A percentile compares a stretch with the other conserved stretches of the same genome.
phyloP scores from a whole-genome alignment of 2,888 invertebrate species.

The Drosophila tanythrix region DNA sequence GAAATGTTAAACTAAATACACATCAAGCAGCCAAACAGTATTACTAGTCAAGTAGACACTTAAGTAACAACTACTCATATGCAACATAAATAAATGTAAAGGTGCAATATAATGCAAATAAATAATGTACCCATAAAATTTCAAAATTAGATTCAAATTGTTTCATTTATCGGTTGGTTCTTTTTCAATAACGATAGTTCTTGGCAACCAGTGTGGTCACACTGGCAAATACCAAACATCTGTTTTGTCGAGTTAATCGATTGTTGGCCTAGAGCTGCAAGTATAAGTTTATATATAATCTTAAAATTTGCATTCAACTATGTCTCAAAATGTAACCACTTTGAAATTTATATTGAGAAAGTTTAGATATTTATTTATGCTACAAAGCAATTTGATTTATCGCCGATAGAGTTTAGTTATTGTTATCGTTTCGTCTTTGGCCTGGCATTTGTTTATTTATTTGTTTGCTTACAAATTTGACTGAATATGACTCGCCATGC shows the following conservation, averaged over 20 bases:
- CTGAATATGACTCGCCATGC: slow-evolving; percentile 95
- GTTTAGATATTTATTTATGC: neutral
- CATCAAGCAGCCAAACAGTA: slow-evolving; percentile 69
- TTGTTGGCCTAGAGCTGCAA: neutral
- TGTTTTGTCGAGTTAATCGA: slow-evolving; percentile 14
- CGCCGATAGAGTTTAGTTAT: neutral
- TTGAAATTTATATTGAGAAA: neutral
- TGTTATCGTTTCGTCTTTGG: slow-evolving; percentile 3
- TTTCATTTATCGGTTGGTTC: neutral
- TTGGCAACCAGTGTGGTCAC: slow-evolving; percentile 14
- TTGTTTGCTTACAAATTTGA: neutral
- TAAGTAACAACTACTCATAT: slow-evolving; percentile 61
- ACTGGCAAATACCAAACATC: slow-evolving; percentile 8
- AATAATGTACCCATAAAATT: slow-evolving; percentile 51
- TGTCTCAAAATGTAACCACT: neutral
- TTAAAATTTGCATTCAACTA: neutral
- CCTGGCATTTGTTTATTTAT: slow-evolving; percentile 27
- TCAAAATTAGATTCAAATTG: slow-evolving; percentile 19
- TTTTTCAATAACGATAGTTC: slow-evolving; percentile 24
- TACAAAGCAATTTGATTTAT: neutral
- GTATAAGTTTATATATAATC: neutral
- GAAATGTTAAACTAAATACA: slow-evolving; percentile 46
- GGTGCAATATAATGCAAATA: slow-evolving; percentile 50
- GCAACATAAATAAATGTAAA: slow-evolving; percentile 46
- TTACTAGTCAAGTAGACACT: slow-evolving; percentile 61